phyloP scores from a whole-genome alignment of 2,113 vertebrate species.

The Pica pica region DNA sequence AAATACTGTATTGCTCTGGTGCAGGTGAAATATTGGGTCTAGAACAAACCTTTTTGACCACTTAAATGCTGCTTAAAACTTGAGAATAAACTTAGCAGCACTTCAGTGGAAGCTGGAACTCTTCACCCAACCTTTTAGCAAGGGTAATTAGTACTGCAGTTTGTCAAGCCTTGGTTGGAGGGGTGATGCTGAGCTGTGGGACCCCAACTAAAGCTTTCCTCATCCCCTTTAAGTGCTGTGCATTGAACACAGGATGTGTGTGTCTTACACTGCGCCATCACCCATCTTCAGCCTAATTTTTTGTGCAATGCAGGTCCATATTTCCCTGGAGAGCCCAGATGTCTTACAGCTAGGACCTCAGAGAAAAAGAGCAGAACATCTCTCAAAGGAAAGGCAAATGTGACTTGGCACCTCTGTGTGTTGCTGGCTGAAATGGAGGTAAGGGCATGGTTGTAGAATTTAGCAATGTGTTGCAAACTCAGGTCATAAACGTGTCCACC shows the following conservation, averaged over 20 bases:
- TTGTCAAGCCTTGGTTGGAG: not conserved
- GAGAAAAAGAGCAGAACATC: not conserved
- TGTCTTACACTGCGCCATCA: not conserved
- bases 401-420: fast-evolving
- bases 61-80: not conserved
- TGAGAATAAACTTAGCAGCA: not conserved
- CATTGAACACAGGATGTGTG: not conserved
- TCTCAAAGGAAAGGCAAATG: not conserved
- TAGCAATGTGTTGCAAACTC: not conserved
- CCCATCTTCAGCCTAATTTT: not conserved
- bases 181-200: not conserved
- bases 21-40: fast-evolving
- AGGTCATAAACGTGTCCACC: not conserved
- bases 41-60: not conserved
- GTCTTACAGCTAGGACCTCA: not conserved
- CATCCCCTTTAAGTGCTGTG: not conserved
- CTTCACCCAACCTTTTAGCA: not conserved
- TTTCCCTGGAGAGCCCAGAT: not conserved
- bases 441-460: not conserved
- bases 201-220: not conserved
- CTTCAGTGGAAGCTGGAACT: not conserved
- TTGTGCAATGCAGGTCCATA: not conserved
- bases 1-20: not conserved
- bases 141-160: not conserved
- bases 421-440: not conserved